phyloP scores from a whole-genome alignment of 2,888 invertebrate genomes.

The Strigamia maritima region DNA sequence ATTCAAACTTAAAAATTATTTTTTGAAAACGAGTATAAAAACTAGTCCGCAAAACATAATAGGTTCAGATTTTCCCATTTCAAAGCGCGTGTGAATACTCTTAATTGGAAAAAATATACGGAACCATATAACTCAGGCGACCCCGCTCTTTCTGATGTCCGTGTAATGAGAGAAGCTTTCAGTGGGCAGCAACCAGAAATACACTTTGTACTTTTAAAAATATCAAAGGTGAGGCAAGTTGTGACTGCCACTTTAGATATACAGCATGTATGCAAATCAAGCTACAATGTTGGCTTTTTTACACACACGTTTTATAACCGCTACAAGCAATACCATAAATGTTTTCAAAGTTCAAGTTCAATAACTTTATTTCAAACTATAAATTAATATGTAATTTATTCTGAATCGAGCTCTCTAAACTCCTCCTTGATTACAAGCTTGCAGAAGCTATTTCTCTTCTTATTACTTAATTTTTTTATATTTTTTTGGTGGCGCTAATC shows the following conservation, averaged over 20 bases:
- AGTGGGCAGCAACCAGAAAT: conserved; percentile 14
- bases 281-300: neutral
- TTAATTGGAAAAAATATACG: conserved; percentile 30
- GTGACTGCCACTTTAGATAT: conserved; percentile 1
- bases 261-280: neutral
- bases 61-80: conserved; percentile 26
- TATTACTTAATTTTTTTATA: neutral
- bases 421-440: conserved; percentile 24
- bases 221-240: conserved; percentile 24
- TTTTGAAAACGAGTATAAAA: conserved; percentile 10
- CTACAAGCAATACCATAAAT: neutral
- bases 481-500: neutral
- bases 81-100: conserved; percentile 18
- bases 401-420: conserved; percentile 1
- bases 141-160: conserved; percentile 22
- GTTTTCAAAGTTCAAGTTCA: conserved; percentile 22
- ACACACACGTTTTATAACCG: neutral
- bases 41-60: conserved; percentile 20
- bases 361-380: conserved; percentile 20
- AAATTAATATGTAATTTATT: conserved; percentile 32
- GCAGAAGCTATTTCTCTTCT: conserved; percentile 11
- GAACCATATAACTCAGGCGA: conserved; percentile 25
- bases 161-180: conserved; percentile 31
- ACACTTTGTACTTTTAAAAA: neutral
- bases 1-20: conserved; percentile 20